Conservation (phyloP, 2,797 vertebrate genomes). For the Alosa sapidissima region DNA sequence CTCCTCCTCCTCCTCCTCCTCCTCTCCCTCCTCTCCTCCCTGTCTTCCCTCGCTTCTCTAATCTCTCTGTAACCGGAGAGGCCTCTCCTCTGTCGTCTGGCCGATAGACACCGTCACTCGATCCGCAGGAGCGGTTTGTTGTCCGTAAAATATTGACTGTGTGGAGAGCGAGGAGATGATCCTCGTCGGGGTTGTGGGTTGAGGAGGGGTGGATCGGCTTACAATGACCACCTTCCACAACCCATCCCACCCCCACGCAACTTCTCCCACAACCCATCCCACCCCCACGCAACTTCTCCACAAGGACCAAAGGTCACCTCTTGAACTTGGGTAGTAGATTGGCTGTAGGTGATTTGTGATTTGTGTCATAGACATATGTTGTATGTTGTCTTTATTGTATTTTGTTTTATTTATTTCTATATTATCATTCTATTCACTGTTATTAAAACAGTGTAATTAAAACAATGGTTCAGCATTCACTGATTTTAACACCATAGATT, state of each 20-base stretch:
- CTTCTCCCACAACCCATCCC: background rate
- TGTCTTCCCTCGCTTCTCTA: conserved; percentile 16
- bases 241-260: background rate
- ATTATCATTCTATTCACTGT: background rate
- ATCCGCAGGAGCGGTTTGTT: conserved; percentile 44
- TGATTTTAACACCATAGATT: background rate
- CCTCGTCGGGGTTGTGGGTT: conserved; percentile 36
- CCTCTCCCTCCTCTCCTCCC: background rate
- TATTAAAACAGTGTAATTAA: background rate
- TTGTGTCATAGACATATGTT: background rate
- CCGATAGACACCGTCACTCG: conserved; percentile 42
- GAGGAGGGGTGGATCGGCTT: conserved; percentile 43
- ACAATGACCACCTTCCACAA: conserved; percentile 20
- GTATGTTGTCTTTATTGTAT: background rate
- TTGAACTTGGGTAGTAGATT: conserved; percentile 27
- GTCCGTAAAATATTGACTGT: conserved; percentile 45
- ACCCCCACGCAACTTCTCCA: background rate
- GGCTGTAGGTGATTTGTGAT: background rate
- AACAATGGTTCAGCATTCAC: background rate
- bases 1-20: background rate
- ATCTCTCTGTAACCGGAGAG: conserved; percentile 41
- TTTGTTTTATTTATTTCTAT: background rate
- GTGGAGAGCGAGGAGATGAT: conserved; percentile 28
- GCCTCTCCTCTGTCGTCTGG: conserved; percentile 27
- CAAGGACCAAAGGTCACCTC: conserved; percentile 18